Evolutionary conservation across 2,888 invertebrate genomes (phyloP).

Genomic region (Ceraclea dissimilis): DNA sequence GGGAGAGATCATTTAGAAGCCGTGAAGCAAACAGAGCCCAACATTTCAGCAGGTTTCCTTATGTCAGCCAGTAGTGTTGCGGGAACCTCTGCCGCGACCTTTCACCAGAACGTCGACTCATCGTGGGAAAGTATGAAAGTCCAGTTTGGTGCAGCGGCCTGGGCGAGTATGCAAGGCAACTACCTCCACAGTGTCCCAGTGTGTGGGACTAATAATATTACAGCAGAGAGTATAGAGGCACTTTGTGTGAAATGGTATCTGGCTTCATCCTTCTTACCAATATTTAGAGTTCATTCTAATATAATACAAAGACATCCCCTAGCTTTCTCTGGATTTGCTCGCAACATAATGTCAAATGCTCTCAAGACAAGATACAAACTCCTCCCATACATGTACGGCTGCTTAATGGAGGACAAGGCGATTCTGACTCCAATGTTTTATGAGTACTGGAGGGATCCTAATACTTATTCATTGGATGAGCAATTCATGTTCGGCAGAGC

Average conservation of each 20-base stretch:
- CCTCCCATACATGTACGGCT: conserved; percentile 52
- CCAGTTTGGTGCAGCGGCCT: conserved; percentile 44
- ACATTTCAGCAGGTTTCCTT: conserved; percentile 27
- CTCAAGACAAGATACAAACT: conserved; percentile 44
- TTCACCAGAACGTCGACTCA: conserved; percentile 46
- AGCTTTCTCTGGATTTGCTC: conserved; percentile 40
- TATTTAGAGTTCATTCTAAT: conserved; percentile 47
- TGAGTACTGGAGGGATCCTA: conserved; percentile 45
- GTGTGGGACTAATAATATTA: conserved; percentile 48
- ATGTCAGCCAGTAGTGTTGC: conserved; percentile 37
- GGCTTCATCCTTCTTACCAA: conserved; percentile 56
- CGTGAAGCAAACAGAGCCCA: conserved; percentile 16
- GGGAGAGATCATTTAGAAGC: conserved; percentile 42
- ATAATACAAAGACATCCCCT: conserved; percentile 38
- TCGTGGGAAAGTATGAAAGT: conserved; percentile 52
- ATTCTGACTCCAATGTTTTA: conserved; percentile 57
- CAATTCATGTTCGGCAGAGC: conserved; percentile 57
- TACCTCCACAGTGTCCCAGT: conserved; percentile 47
- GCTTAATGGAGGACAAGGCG: conserved; percentile 44
- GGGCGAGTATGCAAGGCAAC: conserved; percentile 44
- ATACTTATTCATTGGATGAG: conserved; percentile 40
- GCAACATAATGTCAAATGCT: conserved; percentile 38
- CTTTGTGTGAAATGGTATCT: conserved; percentile 64
- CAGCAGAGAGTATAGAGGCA: conserved; percentile 35
- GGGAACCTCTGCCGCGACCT: conserved; percentile 33